Base-by-base conservation (phyloP, 2,888 invertebrate genomes). In the Fragum fragum region DNA sequence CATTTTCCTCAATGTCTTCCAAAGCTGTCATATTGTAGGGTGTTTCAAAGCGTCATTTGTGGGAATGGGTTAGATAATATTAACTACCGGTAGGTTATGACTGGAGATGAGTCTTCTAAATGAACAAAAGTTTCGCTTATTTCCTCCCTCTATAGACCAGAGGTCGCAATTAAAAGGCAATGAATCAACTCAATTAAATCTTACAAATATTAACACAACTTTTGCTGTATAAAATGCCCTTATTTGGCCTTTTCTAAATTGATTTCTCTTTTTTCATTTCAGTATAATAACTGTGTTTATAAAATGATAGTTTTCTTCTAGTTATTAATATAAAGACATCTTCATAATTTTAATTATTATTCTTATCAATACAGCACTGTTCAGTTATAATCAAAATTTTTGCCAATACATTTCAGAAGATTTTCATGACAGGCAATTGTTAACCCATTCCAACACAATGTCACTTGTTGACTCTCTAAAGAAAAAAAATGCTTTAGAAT, bases 141-240 rank as follows among this genome's bases (percentile, higher is more conserved):
- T 57, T 57, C 26, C 26, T 23, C 57, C 6, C 57, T 26, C 28
- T 16, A 23, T 28, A 57, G 26, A 57, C 26, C 57, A 57, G 28
- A 57, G 57, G 28, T 57, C 47, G 57, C 57, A 57, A 57, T 57
- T 57, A 61, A 61, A 61, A 61, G 28, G 32, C 61, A 32, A 61
- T 32, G 61, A 61, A 61, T 61, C 61, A 61, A 61, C 61, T 61
- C 61, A 61, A 61, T 61, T 61, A 61, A 32, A 61, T 32, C 61
- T 61, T 61, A 61, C 61, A 61, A 61, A 61, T 61, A 61, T 61
- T 61, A 61, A 61, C 32, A 71, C 28, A 16, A 29, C 29, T 36
- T 29, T 71, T n/a, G 26, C 57, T 36, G 23, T 66, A 42, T 66
- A 42, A 66, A 39, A 42, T 66, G 66, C 42, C 66, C 66, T 42